Conservation (phyloP, 1,140 invertebrate species). For the Maniola jurtina region DNA sequence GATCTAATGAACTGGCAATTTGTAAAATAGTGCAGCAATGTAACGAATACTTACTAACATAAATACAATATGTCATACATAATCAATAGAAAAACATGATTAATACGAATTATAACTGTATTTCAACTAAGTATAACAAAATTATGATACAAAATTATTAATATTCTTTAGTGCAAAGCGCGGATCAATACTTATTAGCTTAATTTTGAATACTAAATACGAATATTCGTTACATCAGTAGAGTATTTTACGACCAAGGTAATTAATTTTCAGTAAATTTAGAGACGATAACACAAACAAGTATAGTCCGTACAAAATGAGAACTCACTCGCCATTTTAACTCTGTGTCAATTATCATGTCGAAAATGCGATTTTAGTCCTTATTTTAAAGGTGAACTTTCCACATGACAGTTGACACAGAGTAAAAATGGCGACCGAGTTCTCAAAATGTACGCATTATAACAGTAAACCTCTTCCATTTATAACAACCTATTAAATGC, state of each 20-base stretch:
- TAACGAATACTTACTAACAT: not conserved
- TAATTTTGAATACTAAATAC: not conserved
- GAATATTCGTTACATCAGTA: constrained; percentile 26
- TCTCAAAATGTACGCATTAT: too few species aligned
- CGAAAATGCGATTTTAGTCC: too few species aligned
- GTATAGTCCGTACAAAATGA: constrained; percentile 8
- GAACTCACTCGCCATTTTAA: too few species aligned
- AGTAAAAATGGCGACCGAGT: too few species aligned
- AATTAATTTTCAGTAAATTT: constrained; percentile 49
- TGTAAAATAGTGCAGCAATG: not conserved
- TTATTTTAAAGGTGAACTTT: too few species aligned
- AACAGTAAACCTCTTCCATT: constrained; percentile 74
- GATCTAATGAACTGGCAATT: constrained; percentile 51
- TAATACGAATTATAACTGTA: too few species aligned
- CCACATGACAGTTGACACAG: too few species aligned
- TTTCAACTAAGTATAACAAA: too few species aligned
- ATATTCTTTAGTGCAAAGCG: too few species aligned
- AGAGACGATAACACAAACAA: constrained; percentile 61
- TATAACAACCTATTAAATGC: constrained; percentile 77
- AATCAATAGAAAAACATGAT: not conserved
- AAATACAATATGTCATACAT: too few species aligned
- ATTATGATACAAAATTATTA: too few species aligned
- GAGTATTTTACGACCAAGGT: constrained; percentile 40
- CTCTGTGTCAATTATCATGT: too few species aligned
- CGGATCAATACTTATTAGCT: not conserved